A percentile compares a stretch with the other conserved stretches of the same genome.
Evolutionary conservation across 1,140 invertebrate species (phyloP).

Genomic region (Neotoxoptera formosana): DNA sequence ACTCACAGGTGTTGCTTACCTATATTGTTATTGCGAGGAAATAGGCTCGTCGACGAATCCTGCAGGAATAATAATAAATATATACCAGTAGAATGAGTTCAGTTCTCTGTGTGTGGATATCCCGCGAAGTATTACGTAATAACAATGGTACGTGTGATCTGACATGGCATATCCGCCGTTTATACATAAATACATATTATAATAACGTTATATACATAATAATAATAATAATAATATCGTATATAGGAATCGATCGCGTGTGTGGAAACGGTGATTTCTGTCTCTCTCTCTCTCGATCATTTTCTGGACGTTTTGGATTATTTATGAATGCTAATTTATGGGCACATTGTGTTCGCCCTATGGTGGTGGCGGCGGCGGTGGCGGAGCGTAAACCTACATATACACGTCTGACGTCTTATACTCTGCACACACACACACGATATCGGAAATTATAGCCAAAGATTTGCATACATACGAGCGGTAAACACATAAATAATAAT

Average conservation of each 20-base stretch:
- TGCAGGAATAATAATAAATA: too few species aligned
- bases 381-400: neutral
- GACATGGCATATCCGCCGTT: neutral
- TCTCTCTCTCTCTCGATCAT: conserved; percentile 5
- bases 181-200: neutral
- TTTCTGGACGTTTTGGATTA: conserved; percentile 44
- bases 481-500: conserved; percentile 3
- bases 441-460: conserved; percentile 17
- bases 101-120: neutral
- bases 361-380: neutral
- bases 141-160: neutral
- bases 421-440: neutral
- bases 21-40: neutral
- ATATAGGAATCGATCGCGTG: conserved; percentile 37
- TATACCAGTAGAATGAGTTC: neutral
- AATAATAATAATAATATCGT: neutral
- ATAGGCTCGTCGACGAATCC: neutral
- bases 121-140: neutral
- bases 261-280: conserved; percentile 32
- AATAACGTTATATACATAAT: conserved; percentile 5
- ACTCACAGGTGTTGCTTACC: too few species aligned
- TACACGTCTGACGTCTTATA: too few species aligned
- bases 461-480: conserved; percentile 7
- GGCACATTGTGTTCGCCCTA: conserved; percentile 10
- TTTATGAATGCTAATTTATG: conserved; percentile 50